phyloP scores from a whole-genome alignment of 2,888 invertebrate genomes.

The Mystacides longicornis region DNA sequence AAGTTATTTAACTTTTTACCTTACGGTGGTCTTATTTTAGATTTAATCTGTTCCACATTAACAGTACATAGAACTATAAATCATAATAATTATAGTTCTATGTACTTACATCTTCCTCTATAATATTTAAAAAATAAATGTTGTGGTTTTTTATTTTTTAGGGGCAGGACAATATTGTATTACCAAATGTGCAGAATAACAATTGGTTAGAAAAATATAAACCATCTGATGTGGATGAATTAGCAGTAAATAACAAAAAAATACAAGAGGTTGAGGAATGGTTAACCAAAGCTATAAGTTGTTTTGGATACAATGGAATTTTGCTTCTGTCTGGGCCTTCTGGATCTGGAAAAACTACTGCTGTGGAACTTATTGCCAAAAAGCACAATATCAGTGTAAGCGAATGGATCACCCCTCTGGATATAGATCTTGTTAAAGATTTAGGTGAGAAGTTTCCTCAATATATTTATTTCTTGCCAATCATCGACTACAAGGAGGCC shows the following conservation, averaged over 20 bases:
- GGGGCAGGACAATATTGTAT: neutral
- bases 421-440: slow-evolving; percentile 54
- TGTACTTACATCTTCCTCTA: neutral
- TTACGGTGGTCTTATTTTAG: too few relatives aligned
- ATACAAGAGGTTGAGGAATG: slow-evolving; percentile 64
- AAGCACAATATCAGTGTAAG: slow-evolving; percentile 53
- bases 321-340: slow-evolving; percentile 75
- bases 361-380: slow-evolving; percentile 58
- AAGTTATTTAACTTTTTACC: too few relatives aligned
- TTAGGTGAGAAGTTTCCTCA: slow-evolving; percentile 33
- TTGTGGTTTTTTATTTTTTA: slow-evolving; percentile 1
- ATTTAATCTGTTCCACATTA: too few relatives aligned
- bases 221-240: slow-evolving; percentile 51
- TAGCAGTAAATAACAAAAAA: slow-evolving; percentile 71
- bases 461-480: too few relatives aligned
- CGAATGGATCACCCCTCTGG: slow-evolving; percentile 80
- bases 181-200: slow-evolving; percentile 28
- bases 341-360: slow-evolving; percentile 77
- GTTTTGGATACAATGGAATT: slow-evolving; percentile 42
- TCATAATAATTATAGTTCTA: too few relatives aligned
- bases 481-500: too few relatives aligned
- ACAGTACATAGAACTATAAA: too few relatives aligned
- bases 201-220: slow-evolving; percentile 57
- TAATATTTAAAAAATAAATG: neutral
- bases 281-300: slow-evolving; percentile 38